Conservation (phyloP, 1,140 invertebrate species). For the Ostrea denselamellosa region DNA sequence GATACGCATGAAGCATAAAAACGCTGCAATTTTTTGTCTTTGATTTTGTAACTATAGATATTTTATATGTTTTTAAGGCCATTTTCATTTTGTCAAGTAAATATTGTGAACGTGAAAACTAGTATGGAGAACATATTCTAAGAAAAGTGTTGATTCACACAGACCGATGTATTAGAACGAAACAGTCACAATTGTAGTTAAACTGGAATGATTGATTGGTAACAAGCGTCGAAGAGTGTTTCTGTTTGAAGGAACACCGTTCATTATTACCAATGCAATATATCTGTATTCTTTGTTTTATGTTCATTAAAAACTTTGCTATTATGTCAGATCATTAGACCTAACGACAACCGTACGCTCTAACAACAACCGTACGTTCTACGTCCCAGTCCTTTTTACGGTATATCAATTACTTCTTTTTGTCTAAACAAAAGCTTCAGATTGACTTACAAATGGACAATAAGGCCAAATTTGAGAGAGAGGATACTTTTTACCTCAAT, state of each 20-base stretch:
- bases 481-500: conserved; percentile 27
- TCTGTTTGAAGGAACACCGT: conserved; percentile 19
- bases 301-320: conserved; percentile 13
- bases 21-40: no score
- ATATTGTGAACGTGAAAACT: no score
- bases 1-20: no score
- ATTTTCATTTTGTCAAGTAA: no score
- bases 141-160: not conserved
- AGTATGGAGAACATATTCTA: not conserved
- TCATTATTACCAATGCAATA: conserved; percentile 11
- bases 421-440: not conserved
- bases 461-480: conserved; percentile 18
- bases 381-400: not conserved
- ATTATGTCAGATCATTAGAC: conserved; percentile 1
- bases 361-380: conserved; percentile 4
- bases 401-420: conserved; percentile 22
- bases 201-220: not conserved
- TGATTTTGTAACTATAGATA: no score
- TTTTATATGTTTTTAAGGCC: no score
- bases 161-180: not conserved
- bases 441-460: conserved; percentile 39
- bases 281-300: not conserved
- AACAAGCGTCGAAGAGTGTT: not conserved
- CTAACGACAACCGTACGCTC: conserved; percentile 1
- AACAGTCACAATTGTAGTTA: not conserved